Conservation (phyloP, 2,797 vertebrate genomes). For the Sphenopsis melanotis region DNA sequence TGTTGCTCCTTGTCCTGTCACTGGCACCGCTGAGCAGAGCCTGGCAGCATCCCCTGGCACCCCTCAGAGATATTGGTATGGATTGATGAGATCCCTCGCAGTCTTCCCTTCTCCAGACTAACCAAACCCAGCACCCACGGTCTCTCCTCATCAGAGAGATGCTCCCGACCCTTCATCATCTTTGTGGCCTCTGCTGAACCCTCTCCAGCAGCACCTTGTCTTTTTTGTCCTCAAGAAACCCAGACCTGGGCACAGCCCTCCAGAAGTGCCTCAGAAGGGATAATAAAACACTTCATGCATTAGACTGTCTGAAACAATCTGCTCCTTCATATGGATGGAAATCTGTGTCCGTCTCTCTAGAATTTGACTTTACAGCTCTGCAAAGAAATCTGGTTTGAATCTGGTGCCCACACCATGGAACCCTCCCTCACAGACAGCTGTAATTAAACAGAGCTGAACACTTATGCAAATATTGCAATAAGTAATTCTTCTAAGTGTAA, state of each 20-base stretch:
- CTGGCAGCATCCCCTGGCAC: background rate
- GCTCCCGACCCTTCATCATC: background rate
- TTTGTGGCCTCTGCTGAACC: background rate
- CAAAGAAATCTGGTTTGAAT: background rate
- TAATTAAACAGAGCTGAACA: conserved; percentile 33
- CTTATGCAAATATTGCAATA: conserved; percentile 35
- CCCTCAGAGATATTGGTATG: background rate
- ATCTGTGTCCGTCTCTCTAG: background rate
- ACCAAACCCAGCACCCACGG: background rate
- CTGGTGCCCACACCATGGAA: background rate
- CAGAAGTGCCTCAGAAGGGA: background rate
- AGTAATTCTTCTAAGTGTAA: conserved; percentile 8
- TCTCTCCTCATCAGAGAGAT: background rate
- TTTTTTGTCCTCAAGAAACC: background rate
- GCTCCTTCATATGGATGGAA: background rate
- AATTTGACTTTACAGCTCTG: background rate
- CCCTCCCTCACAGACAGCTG: background rate
- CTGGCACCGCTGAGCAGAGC: background rate
- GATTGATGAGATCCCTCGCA: background rate
- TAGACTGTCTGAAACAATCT: background rate
- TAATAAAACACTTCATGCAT: background rate
- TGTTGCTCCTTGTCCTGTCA: background rate
- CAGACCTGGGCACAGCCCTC: background rate
- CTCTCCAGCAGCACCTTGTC: background rate
- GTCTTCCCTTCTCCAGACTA: background rate